Percentiles rank a stretch among this genome's conserved stretches.
Evolutionary conservation across 2,113 vertebrate genomes (phyloP).

Genomic region (Hoplias malabaricus): DNA sequence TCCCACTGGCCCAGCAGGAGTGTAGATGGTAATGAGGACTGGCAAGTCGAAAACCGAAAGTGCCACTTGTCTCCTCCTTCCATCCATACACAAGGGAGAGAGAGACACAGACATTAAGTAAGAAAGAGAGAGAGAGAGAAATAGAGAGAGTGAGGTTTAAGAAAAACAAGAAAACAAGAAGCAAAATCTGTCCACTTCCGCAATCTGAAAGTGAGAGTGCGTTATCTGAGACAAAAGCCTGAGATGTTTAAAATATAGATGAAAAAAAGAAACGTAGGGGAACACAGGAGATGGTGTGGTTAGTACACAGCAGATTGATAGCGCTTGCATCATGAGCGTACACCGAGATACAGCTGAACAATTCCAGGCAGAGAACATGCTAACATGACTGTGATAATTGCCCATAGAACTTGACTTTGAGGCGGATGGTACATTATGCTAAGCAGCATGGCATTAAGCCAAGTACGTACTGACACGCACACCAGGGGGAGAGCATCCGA

Average conservation of each 20-base stretch:
- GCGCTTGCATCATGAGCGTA: not conserved
- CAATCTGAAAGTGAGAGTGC: not conserved
- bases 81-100: conserved; percentile 50
- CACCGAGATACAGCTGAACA: not conserved
- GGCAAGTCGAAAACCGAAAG: conserved; percentile 65
- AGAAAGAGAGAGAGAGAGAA: conserved; percentile 23
- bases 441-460: not conserved
- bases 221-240: not conserved
- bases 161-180: conserved; percentile 42
- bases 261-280: not conserved
- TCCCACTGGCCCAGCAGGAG: conserved; percentile 61
- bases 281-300: not conserved
- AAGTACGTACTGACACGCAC: not conserved
- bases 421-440: not conserved
- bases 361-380: not conserved
- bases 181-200: not conserved
- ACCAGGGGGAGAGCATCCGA: not conserved
- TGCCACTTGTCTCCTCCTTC: conserved; percentile 63
- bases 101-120: not conserved
- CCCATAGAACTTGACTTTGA: not conserved
- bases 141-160: not conserved
- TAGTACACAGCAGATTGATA: not conserved
- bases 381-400: not conserved
- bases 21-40: conserved; percentile 70
- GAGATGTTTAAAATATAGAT: not conserved